phyloP scores from a whole-genome alignment of 2,113 vertebrate species.

The Rhinolophus ferrumequinum region DNA sequence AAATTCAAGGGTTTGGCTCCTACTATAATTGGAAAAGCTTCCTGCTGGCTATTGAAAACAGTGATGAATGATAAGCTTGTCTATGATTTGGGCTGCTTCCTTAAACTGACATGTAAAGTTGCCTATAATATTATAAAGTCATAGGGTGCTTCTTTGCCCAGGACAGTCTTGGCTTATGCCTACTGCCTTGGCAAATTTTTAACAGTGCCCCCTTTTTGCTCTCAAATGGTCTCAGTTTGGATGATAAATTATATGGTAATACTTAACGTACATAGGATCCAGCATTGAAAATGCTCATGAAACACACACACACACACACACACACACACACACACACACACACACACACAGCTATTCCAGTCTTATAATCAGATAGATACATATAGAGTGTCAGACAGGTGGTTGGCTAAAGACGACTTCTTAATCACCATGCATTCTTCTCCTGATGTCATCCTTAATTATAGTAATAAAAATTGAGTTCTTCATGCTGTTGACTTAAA shows the following conservation, averaged over 20 bases:
- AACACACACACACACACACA: background rate
- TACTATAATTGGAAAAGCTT: background rate
- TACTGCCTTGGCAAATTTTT: background rate
- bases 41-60: background rate
- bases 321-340: background rate
- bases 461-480: constrained; percentile 59
- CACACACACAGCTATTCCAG: background rate
- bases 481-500: constrained; percentile 24
- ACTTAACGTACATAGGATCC: background rate
- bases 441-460: constrained; percentile 63
- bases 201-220: background rate
- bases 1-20: background rate
- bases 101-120: background rate
- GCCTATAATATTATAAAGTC: background rate
- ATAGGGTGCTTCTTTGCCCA: background rate
- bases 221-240: background rate
- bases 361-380: constrained; percentile 29
- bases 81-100: background rate
- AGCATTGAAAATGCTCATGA: background rate
- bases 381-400: background rate
- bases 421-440: constrained; percentile 50
- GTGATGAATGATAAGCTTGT: background rate
- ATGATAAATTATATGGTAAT: background rate
- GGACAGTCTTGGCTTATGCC: background rate
- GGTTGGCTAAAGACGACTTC: constrained; percentile 20